Base-by-base conservation (phyloP, 2,797 vertebrate genomes). In the Leptodactylus fallax region DNA sequence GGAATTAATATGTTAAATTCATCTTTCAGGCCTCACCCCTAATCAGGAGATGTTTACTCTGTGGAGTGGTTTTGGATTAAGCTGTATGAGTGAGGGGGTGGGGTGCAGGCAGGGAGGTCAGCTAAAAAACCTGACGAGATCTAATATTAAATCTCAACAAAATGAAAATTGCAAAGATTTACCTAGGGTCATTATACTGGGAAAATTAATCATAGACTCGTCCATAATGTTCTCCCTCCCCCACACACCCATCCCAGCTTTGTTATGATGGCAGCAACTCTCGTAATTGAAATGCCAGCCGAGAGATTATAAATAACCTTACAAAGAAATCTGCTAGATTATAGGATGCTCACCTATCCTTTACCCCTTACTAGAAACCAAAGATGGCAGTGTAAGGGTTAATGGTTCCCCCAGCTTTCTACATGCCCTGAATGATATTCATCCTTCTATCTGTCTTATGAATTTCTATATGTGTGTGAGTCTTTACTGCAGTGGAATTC, bases 91-190 rank as follows among this genome's bases (percentile, higher is more conserved):
- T 14, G 60, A 61, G 69, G 69, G 71, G 61, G 23, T 7, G 36
- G 3, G 76, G 47, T 45, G 53, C 16, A 13, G 11, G 56, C 21
- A 72, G 93, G 93, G 94, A 90, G 23, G 27, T 90, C 90, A 92
- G 90, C 91, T 49, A 90, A 90, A 58, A 76, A 90, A 92, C 90
- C 92, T 93, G 91, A 91, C 91, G 92, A 91, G 85, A 93, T 97
- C 97, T 96, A 96, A 96, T 96, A 97, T 97, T 98, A 97, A 98
- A 97, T 97, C 97, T 97, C 95, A 92, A 93, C 96, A 96, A 98
- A 98, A 98, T 98, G 96, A 98, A 98, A 98, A 98, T 97, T 96
- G 96, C 96, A 95, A 97, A 97, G 97, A 96, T 97, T 97, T 96
- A 97, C 95, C 95, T 95, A 93, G 95, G 96, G 96, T 97, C 94